Conservation (phyloP, 2,888 invertebrate species). For the Rotaria socialis region DNA sequence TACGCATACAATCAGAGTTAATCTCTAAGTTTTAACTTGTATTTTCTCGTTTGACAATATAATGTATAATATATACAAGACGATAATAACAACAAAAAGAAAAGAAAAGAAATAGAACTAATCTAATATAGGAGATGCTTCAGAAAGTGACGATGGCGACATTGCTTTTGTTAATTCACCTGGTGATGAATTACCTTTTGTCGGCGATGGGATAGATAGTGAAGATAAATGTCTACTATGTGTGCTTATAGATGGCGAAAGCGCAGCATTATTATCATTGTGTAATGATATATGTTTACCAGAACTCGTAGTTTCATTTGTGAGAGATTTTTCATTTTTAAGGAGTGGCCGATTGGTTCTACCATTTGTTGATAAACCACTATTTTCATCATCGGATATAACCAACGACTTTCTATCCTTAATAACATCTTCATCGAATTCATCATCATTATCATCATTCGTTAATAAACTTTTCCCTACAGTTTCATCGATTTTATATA, state of each 20-base stretch:
- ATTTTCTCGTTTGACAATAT: background rate
- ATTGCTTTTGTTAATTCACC: conserved; percentile 5
- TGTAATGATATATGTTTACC: background rate
- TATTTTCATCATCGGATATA: conserved; percentile 8
- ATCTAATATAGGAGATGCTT: conserved; percentile 22
- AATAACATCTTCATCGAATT: background rate
- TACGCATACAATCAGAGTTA: background rate
- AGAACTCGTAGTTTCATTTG: background rate
- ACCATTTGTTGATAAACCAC: background rate
- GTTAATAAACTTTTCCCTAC: conserved; percentile 18
- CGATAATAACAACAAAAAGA: too few species aligned
- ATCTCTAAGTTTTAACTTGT: background rate
- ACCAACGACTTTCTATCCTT: background rate
- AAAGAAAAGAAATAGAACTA: background rate
- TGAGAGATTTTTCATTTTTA: background rate
- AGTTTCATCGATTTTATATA: conserved; percentile 33
- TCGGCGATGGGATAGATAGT: background rate
- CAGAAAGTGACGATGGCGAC: conserved; percentile 30
- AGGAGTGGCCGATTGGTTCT: background rate
- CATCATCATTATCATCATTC: background rate
- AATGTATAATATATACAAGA: background rate
- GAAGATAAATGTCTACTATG: background rate
- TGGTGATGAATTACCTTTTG: background rate
- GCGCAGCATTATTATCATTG: background rate
- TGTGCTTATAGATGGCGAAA: background rate